Evolutionary conservation across 2,113 vertebrate genomes (phyloP).

Genomic region (Gila orcuttii): DNA sequence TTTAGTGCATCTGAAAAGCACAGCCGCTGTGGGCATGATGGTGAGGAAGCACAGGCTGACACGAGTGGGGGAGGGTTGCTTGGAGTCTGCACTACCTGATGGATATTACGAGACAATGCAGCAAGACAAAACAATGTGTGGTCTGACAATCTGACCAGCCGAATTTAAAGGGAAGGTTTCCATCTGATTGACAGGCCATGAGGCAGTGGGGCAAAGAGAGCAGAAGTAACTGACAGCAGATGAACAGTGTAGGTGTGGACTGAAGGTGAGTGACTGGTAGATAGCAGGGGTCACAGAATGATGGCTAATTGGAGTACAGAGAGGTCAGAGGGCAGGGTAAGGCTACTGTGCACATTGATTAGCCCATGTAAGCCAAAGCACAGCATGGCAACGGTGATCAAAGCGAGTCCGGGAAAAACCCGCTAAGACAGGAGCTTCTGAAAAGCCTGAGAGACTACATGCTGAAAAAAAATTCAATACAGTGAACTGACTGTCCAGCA

Average conservation of each 20-base stretch:
- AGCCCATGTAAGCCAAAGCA: background rate
- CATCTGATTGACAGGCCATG: constrained; percentile 29
- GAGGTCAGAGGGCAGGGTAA: constrained; percentile 34
- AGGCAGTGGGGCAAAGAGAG: constrained; percentile 23
- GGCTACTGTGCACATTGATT: constrained; percentile 31
- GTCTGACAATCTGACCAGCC: constrained; percentile 15
- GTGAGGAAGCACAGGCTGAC: background rate
- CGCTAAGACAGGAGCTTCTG: constrained; percentile 1
- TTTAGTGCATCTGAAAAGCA: background rate
- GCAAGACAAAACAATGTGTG: constrained; percentile 30
- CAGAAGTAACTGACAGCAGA: constrained; percentile 4
- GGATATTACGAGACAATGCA: constrained; percentile 24
- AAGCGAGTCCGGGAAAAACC: background rate
- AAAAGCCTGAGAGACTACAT: constrained; percentile 22
- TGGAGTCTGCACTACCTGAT: background rate
- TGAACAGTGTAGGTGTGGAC: background rate
- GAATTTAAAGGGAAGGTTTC: constrained; percentile 24
- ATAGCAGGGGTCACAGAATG: constrained; percentile 11
- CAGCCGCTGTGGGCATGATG: background rate
- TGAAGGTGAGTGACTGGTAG: constrained; percentile 17
- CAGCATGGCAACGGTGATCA: background rate
- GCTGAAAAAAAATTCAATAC: background rate
- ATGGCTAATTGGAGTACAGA: background rate
- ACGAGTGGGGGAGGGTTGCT: background rate
- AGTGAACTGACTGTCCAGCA: background rate